These are phyloP conservation scores for Ruditapes philippinarum DNA, from an alignment of 1,140 invertebrate genomes.

Conservation along the genomic window DNA sequence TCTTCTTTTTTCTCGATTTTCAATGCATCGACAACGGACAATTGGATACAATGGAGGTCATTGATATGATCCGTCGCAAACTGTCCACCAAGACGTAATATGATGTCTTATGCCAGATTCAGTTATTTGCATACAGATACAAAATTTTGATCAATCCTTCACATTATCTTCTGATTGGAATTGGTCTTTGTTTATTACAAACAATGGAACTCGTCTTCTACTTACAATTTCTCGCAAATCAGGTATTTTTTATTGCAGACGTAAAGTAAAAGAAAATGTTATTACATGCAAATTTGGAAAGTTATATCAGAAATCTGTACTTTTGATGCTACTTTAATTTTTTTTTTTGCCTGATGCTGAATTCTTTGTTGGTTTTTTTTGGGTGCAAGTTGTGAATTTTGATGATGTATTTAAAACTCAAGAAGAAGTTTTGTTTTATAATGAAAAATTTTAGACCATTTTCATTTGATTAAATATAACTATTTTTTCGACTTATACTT, in stretches of 20 bases:
- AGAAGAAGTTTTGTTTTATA: too few species aligned
- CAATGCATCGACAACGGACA: slow-evolving; percentile 59
- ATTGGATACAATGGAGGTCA: slow-evolving; percentile 1
- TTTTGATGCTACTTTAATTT: too few species aligned
- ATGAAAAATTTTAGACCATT: too few species aligned
- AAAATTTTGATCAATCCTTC: not conserved
- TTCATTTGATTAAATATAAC: too few species aligned
- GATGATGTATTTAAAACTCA: too few species aligned
- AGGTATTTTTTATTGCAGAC: slow-evolving; percentile 23
- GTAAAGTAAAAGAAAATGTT: too few species aligned
- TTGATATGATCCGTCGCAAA: slow-evolving; percentile 12
- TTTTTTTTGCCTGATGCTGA: too few species aligned
- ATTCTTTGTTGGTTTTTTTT: too few species aligned
- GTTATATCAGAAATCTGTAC: too few species aligned
- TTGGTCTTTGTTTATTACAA: slow-evolving; percentile 19
- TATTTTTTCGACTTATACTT: too few species aligned
- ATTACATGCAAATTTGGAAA: too few species aligned
- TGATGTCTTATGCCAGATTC: slow-evolving; percentile 62
- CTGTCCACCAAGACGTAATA: slow-evolving; percentile 57
- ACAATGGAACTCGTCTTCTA: not conserved
- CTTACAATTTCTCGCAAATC: not conserved
- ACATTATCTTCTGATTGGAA: slow-evolving; percentile 43
- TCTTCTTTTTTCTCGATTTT: slow-evolving; percentile 14
- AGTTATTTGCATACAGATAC: slow-evolving; percentile 56
- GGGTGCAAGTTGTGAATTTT: too few species aligned